Evolutionary conservation across 2,113 vertebrate genomes (phyloP).

Genomic region (Crotalus viridis): DNA sequence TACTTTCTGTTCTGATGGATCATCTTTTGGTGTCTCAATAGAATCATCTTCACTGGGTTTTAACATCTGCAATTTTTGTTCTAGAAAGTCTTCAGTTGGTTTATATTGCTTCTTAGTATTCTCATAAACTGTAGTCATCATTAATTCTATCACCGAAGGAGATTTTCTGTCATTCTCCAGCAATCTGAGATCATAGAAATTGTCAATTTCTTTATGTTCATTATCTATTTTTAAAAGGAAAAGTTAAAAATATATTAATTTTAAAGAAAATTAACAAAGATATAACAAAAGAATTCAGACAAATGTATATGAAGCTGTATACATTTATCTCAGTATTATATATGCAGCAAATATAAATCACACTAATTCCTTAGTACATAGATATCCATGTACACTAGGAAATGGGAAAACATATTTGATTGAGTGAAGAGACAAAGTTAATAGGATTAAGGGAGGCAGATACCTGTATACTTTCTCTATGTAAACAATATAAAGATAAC

Average conservation of each 20-base stretch:
- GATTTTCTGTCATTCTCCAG: constrained; percentile 42
- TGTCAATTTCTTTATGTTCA: constrained; percentile 42
- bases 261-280: neutral
- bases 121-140: constrained; percentile 38
- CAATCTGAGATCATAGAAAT: constrained; percentile 39
- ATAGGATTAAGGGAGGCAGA: neutral
- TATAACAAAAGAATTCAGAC: no score
- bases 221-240: constrained; percentile 36
- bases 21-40: neutral
- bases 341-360: neutral
- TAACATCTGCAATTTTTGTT: constrained; percentile 25
- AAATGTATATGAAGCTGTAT: neutral
- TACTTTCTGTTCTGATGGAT: neutral
- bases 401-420: neutral
- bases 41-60: constrained; percentile 20
- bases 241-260: neutral
- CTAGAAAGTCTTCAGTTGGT: constrained; percentile 7
- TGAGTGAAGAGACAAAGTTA: neutral
- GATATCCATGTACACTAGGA: neutral
- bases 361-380: neutral
- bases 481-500: neutral
- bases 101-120: constrained; percentile 39
- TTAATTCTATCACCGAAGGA: constrained; percentile 41
- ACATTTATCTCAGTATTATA: neutral
- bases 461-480: neutral